A percentile compares a stretch with the other conserved stretches of the same genome.
Conservation (phyloP, 2,888 invertebrate species). For the Melanotus villosus region DNA sequence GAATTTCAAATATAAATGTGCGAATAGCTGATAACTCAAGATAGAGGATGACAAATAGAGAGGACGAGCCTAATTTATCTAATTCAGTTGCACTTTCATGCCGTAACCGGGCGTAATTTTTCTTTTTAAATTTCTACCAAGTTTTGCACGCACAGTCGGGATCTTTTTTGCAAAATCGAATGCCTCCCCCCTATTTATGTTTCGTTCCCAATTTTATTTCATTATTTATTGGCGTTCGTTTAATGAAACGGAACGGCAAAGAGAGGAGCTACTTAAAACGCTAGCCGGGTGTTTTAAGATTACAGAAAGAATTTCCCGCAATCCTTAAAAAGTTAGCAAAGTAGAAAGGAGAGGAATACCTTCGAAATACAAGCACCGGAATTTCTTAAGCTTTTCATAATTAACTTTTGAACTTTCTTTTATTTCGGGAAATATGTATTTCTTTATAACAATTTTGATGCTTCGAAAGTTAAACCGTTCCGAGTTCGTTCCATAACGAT, state of each 20-base stretch:
- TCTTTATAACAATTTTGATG: slow-evolving; percentile 9
- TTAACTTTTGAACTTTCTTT: slow-evolving; percentile 32
- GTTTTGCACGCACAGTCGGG: not conserved
- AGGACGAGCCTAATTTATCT: slow-evolving; percentile 26
- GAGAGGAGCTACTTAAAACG: slow-evolving; percentile 24
- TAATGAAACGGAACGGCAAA: slow-evolving; percentile 29
- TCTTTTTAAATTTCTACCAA: not conserved
- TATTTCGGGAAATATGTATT: slow-evolving; percentile 20
- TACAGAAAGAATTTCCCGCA: slow-evolving; percentile 25
- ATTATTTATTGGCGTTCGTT: slow-evolving; percentile 20
- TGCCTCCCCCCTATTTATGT: not conserved
- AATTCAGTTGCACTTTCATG: slow-evolving; percentile 32
- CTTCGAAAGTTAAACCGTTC: not conserved
- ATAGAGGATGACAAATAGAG: slow-evolving; percentile 29
- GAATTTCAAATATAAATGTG: slow-evolving; percentile 29
- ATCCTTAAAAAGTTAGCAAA: slow-evolving; percentile 16
- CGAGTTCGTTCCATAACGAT: slow-evolving; percentile 5
- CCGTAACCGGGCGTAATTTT: slow-evolving; percentile 17
- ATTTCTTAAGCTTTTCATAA: slow-evolving; percentile 26
- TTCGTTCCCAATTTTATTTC: too few species aligned
- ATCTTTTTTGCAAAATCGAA: not conserved
- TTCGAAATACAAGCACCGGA: slow-evolving; percentile 15
- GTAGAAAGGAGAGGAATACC: slow-evolving; percentile 13
- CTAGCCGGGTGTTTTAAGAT: slow-evolving; percentile 19
- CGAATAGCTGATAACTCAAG: slow-evolving; percentile 15